Conservation (phyloP, 2,888 invertebrate species). For the Lymantria monacha region DNA sequence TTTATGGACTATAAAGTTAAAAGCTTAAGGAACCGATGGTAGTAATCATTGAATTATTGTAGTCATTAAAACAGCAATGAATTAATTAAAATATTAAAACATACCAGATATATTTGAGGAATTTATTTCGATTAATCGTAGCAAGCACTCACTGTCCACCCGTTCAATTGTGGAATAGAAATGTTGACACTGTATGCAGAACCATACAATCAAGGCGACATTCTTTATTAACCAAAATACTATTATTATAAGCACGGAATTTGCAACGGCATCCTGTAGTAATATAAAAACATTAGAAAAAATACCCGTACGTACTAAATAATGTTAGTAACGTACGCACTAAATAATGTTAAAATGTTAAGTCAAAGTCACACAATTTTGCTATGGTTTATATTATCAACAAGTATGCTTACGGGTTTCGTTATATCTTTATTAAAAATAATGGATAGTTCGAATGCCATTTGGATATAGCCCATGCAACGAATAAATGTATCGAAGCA, state of each 20-base stretch:
- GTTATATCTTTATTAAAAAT: no score
- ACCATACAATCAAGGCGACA: slow-evolving; percentile 12
- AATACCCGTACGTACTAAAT: no score
- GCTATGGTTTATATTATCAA: no score
- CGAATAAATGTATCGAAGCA: slow-evolving; percentile 1
- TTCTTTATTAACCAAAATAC: slow-evolving; percentile 22
- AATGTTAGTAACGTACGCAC: no score
- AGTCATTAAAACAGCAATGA: not conserved
- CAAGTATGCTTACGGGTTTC: no score
- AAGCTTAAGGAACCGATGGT: no score
- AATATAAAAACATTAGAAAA: not conserved
- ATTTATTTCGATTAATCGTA: slow-evolving; percentile 5
- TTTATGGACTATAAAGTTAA: no score
- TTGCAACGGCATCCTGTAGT: not conserved
- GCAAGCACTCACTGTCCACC: slow-evolving; percentile 14
- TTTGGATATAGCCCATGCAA: slow-evolving; percentile 1
- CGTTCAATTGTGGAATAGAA: slow-evolving; percentile 26
- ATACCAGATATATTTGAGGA: slow-evolving; percentile 7
- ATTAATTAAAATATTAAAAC: not conserved
- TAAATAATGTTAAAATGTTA: no score
- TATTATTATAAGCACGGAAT: not conserved
- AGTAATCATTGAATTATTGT: no score
- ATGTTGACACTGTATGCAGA: slow-evolving; percentile 28
- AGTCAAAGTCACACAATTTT: no score
- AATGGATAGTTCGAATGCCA: slow-evolving; percentile 1